Evolutionary conservation across 2,888 invertebrate genomes (phyloP), one percentile per base, ranked within the genome.

Genomic region (Lamellibrachia columna): DNA sequence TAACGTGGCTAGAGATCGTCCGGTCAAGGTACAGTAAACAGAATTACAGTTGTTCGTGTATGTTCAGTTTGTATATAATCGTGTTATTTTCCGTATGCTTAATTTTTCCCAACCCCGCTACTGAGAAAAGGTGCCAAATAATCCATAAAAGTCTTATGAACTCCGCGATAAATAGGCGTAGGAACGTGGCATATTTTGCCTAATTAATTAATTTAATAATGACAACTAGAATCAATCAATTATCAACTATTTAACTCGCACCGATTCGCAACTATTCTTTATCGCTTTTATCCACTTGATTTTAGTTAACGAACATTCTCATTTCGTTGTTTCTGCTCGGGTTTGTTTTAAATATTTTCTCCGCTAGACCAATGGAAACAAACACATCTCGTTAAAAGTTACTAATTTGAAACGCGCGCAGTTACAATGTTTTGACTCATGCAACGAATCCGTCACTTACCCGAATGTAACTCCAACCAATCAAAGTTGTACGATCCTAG

Each of bases 401-500:
- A 22, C 22, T 22, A 75, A 75, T 0, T 22, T 75, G 22, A 75
- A 75, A 75, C 22, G n/a, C 75, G n/a, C 15, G 22, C 75, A 75
- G 3, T 75, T 75, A 75, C n/a, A 15, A 75, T 15, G 75, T 75
- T 40, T 40, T 40, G 40, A 40, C 40, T 40, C 40, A 40, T 40
- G 22, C n/a, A 75, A 75, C 75, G 22, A 75, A 15, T 75, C 75
- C 75, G 75, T 75, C 6, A 75, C 75, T 75, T 75, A 75, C 75
- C 75, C n/a, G 75, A 75, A 11, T 15, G 15, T 75, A 75, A 22
- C 75, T 75, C 75, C 75, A 75, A 15, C 75, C 75, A 75, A 11
- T 75, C 75, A 75, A 75, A 75, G 75, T 75, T 75, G 75, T 75
- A 75, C 75, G 75, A 15, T 75, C 15, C 75, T 75, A 75, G 75